Conservation (phyloP, 2,888 invertebrate genomes). For the Myathropa florea region DNA sequence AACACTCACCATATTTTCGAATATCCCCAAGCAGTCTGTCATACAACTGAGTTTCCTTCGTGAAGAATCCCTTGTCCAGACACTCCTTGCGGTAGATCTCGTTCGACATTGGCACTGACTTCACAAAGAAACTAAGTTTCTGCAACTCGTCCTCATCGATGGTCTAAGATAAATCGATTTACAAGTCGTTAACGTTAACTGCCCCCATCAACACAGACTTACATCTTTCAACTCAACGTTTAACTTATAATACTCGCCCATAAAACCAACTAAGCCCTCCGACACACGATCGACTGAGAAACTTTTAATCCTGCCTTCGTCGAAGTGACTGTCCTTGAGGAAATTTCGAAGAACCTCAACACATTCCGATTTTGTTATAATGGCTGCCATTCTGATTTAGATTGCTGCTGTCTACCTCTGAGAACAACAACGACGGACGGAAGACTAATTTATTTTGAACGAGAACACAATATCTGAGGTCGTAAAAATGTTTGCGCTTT, state of each 20-base stretch:
- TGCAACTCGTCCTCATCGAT: background rate
- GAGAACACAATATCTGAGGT: background rate
- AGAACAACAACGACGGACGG: background rate
- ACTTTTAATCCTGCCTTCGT: constrained; percentile 61
- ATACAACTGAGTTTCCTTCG: constrained; percentile 75
- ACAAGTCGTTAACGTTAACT: background rate
- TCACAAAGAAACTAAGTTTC: constrained; percentile 75
- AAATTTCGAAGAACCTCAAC: constrained; percentile 73
- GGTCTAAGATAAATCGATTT: background rate
- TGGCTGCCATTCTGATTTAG: constrained; percentile 12
- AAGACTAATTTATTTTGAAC: constrained; percentile 6
- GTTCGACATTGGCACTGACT: constrained; percentile 75
- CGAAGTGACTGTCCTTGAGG: constrained; percentile 57
- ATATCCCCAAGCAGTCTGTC: constrained; percentile 74
- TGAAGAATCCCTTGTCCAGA: constrained; percentile 76
- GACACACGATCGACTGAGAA: constrained; percentile 72
- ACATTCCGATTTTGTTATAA: constrained; percentile 71
- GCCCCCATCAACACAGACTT: background rate
- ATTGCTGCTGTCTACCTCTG: background rate
- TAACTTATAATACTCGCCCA: constrained; percentile 78
- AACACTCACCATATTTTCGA: constrained; percentile 74
- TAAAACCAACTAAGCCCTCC: constrained; percentile 75
- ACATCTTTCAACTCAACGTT: constrained; percentile 52
- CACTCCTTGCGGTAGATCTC: constrained; percentile 74
- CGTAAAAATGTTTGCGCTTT: background rate